Conservation (phyloP, 2,888 invertebrate species). For the Quadroppia sp. region DNA sequence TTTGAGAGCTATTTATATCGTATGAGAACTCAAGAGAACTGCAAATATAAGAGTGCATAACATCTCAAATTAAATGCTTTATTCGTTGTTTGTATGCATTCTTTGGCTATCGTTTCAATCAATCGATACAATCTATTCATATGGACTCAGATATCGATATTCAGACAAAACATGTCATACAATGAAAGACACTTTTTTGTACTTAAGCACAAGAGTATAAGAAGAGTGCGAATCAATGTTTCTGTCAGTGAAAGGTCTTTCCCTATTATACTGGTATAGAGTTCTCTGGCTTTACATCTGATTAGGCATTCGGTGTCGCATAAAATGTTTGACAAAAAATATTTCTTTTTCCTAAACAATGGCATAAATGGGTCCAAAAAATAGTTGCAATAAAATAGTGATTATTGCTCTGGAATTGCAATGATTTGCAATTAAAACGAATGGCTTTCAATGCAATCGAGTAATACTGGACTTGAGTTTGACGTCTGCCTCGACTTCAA, state of each 20-base stretch:
- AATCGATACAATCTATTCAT: constrained; percentile 25
- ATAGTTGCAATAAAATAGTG: constrained; percentile 23
- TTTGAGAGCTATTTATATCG: neutral
- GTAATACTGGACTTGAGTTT: neutral
- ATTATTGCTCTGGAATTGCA: constrained; percentile 28
- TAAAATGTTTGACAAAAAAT: constrained; percentile 12
- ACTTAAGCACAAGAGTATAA: constrained; percentile 17
- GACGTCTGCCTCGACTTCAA: neutral
- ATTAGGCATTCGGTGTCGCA: constrained; percentile 26
- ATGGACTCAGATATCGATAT: constrained; percentile 1
- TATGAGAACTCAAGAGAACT: too few relatives aligned
- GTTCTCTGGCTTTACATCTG: constrained; percentile 13
- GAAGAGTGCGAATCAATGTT: constrained; percentile 37
- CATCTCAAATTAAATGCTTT: neutral
- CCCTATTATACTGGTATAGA: neutral
- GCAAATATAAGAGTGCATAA: neutral
- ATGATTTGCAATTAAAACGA: constrained; percentile 37
- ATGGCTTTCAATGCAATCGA: neutral
- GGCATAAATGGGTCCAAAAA: neutral
- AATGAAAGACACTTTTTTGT: constrained; percentile 34
- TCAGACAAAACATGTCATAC: constrained; percentile 18
- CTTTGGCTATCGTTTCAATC: constrained; percentile 5
- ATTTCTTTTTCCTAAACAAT: neutral
- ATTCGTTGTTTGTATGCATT: constrained; percentile 27
- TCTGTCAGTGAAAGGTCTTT: constrained; percentile 16